Conservation (phyloP, 2,888 invertebrate species). For the Tillus elongatus region DNA sequence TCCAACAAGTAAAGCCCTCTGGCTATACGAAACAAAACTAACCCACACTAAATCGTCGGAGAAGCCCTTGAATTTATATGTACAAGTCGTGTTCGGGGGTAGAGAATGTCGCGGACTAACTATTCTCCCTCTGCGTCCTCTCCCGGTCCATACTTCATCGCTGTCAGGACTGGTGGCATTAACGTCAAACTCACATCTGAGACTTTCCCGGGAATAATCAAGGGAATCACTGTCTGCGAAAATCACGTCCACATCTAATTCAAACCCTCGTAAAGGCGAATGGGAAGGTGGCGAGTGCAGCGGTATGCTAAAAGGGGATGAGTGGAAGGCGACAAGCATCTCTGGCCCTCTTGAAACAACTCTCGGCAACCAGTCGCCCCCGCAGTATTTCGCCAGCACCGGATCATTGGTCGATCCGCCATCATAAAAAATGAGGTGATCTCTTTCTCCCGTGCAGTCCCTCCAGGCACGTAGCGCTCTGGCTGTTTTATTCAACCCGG, state of each 20-base stretch:
- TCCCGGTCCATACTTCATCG: slow-evolving; percentile 47
- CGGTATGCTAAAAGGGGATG: slow-evolving; percentile 75
- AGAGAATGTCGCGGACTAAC: slow-evolving; percentile 75
- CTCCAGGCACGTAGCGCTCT: slow-evolving; percentile 70
- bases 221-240: slow-evolving; percentile 81
- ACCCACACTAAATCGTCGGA: slow-evolving; percentile 77
- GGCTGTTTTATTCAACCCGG: slow-evolving; percentile 59
- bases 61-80: slow-evolving; percentile 73
- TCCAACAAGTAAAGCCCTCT: slow-evolving; percentile 60
- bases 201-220: slow-evolving; percentile 60
- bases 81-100: slow-evolving; percentile 79
- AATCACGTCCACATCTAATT: slow-evolving; percentile 78
- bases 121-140: slow-evolving; percentile 62
- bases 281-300: slow-evolving; percentile 54
- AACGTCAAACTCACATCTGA: slow-evolving; percentile 63
- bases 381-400: slow-evolving; percentile 78
- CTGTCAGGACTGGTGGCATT: slow-evolving; percentile 62
- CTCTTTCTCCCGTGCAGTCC: slow-evolving; percentile 73
- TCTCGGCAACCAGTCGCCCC: slow-evolving; percentile 75
- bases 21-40: slow-evolving; percentile 77
- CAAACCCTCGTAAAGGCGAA: slow-evolving; percentile 69
- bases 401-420: slow-evolving; percentile 75
- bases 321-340: slow-evolving; percentile 82
- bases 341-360: slow-evolving; percentile 68
- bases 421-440: slow-evolving; percentile 79